Conservation (phyloP, 2,113 vertebrate species). For the Silurus glanis region DNA sequence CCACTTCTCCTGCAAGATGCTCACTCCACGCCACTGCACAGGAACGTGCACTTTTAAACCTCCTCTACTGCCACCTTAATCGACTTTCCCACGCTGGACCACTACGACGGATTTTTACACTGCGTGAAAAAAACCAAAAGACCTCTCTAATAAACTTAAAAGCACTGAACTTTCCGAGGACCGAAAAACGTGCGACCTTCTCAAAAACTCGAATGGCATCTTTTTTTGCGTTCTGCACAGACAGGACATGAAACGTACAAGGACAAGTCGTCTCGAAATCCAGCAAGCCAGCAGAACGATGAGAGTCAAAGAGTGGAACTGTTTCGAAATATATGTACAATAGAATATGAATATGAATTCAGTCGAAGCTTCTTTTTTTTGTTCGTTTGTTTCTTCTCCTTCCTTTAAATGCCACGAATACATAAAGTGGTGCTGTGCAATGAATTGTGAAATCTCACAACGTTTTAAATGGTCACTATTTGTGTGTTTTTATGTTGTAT, state of each 20-base stretch:
- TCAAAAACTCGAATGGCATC: conserved; percentile 17
- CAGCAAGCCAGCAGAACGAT: neutral
- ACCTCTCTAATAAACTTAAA: conserved; percentile 35
- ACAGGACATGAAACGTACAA: neutral
- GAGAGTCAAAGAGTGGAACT: conserved; percentile 30
- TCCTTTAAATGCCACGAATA: conserved; percentile 63
- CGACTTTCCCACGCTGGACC: conserved; percentile 19
- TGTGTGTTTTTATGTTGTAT: conserved; percentile 60
- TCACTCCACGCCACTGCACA: conserved; percentile 89
- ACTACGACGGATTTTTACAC: neutral
- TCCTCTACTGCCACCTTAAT: conserved; percentile 86
- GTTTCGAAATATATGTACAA: conserved; percentile 47
- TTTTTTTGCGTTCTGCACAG: conserved; percentile 11
- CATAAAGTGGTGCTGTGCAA: conserved; percentile 90
- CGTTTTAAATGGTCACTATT: conserved; percentile 71
- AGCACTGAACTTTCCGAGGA: conserved; percentile 38
- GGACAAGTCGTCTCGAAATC: neutral
- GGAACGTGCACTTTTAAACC: conserved; percentile 94
- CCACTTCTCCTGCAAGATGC: conserved; percentile 96
- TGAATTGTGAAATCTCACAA: conserved; percentile 81
- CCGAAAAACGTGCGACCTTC: conserved; percentile 19
- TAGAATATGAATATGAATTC: conserved; percentile 46
- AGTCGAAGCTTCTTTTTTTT: conserved; percentile 65
- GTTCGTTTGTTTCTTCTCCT: conserved; percentile 42
- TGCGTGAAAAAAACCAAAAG: conserved; percentile 32